Percentiles rank a stretch among this genome's conserved stretches.
Evolutionary conservation across 2,797 vertebrate species (phyloP).

Genomic region (Adrianichthys oophorus): DNA sequence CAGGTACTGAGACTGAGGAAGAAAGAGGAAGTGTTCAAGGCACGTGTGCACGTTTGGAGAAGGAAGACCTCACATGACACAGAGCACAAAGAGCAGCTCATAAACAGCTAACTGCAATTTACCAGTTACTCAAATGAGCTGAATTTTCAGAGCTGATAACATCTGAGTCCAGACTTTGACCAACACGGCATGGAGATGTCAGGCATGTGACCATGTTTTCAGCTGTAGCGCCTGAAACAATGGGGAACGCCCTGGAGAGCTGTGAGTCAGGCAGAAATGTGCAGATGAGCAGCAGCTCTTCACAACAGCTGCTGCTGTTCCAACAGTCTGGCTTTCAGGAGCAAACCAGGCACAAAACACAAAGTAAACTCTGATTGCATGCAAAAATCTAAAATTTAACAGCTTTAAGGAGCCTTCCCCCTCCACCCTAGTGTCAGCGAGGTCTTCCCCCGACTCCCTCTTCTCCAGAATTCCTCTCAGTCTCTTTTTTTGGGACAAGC

Average conservation of each 20-base stretch:
- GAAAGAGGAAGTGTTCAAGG: background rate
- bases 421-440: slow-evolving; percentile 58
- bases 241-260: slow-evolving; percentile 33
- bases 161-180: slow-evolving; percentile 38
- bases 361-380: background rate
- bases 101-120: too few relatives aligned
- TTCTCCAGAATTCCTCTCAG: slow-evolving; percentile 51
- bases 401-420: slow-evolving; percentile 1
- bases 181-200: slow-evolving; percentile 29
- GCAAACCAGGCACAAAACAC: slow-evolving; percentile 25
- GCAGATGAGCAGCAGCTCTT: slow-evolving; percentile 20
- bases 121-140: slow-evolving; percentile 11
- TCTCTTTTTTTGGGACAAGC: slow-evolving; percentile 19
- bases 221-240: slow-evolving; percentile 14
- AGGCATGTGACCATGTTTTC: slow-evolving; percentile 60
- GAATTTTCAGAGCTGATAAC: slow-evolving; percentile 49
- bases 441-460: slow-evolving; percentile 40
- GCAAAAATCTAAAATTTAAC: background rate
- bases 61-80: too few relatives aligned
- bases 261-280: slow-evolving; percentile 41
- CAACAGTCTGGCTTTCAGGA: slow-evolving; percentile 8
- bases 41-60: too few relatives aligned
- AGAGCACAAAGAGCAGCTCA: too few relatives aligned
- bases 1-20: slow-evolving; percentile 86
- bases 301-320: slow-evolving; percentile 24